Conservation (phyloP, 2,888 invertebrate species). For the Drosophila basisetae region DNA sequence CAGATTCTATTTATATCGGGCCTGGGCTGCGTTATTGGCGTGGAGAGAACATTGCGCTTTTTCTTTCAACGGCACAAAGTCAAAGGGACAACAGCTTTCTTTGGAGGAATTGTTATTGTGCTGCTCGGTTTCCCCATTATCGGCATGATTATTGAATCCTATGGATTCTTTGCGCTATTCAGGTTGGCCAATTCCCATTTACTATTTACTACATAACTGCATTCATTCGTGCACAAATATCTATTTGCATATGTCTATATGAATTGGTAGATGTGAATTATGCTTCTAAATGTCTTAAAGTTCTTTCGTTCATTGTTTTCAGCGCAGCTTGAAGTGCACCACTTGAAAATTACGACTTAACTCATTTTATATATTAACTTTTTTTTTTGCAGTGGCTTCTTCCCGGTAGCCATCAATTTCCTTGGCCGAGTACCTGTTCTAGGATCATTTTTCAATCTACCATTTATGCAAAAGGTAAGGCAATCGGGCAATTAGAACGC, state of each 20-base stretch:
- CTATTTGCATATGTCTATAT: background rate
- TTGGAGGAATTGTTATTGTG: conserved; percentile 96
- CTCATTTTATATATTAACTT: conserved; percentile 1
- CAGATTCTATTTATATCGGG: conserved; percentile 98
- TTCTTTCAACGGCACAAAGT: conserved; percentile 99
- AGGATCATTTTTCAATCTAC: conserved; percentile 94
- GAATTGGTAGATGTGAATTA: background rate
- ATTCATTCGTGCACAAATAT: background rate
- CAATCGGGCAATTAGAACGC: conserved; percentile 19
- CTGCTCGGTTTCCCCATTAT: conserved; percentile 97
- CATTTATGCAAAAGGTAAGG: conserved; percentile 93
- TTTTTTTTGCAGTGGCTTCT: conserved; percentile 92
- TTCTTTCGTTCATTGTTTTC: background rate
- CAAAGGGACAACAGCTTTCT: conserved; percentile 95
- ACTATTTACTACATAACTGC: background rate
- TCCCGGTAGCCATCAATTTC: conserved; percentile 98
- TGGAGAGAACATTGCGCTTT: conserved; percentile 97
- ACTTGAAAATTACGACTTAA: background rate
- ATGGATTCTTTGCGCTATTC: conserved; percentile 95
- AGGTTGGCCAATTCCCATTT: conserved; percentile 86
- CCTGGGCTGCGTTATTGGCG: conserved; percentile 97
- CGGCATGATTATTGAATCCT: conserved; percentile 98
- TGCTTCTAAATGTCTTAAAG: background rate
- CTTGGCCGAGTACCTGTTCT: conserved; percentile 96
- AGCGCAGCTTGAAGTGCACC: background rate